Conservation (phyloP, 2,113 vertebrate genomes). For the Albula goreensis region DNA sequence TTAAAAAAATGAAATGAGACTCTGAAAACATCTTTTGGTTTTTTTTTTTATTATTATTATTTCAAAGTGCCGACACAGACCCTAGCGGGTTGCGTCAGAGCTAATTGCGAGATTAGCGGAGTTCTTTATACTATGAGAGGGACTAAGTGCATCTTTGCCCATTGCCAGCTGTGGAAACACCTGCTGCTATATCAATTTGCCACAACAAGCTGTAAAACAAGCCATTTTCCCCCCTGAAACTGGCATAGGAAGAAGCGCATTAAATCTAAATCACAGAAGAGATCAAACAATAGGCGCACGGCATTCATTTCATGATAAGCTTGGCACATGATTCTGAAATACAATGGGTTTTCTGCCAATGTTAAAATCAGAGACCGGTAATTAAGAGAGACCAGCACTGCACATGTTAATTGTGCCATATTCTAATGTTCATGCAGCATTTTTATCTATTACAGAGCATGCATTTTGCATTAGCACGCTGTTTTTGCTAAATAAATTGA, state of each 20-base stretch:
- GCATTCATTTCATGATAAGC: slow-evolving; percentile 16
- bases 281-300: not conserved
- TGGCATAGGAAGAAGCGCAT: not conserved
- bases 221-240: not conserved
- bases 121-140: not conserved
- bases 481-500: not conserved
- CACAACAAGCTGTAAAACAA: slow-evolving; percentile 8
- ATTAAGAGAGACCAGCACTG: slow-evolving; percentile 2
- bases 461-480: too few species aligned
- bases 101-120: not conserved
- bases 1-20: not conserved
- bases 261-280: slow-evolving; percentile 8
- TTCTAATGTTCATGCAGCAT: not conserved
- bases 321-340: slow-evolving; percentile 1
- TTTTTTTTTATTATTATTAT: too few species aligned
- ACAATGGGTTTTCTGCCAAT: slow-evolving; percentile 12
- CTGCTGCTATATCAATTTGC: slow-evolving; percentile 24
- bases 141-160: slow-evolving; percentile 13
- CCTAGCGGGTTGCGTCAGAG: not conserved
- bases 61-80: not conserved
- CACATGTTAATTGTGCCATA: not conserved
- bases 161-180: slow-evolving; percentile 18
- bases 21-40: too few species aligned
- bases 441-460: not conserved
- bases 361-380: slow-evolving; percentile 2